Conservation (phyloP, 2,113 vertebrate genomes). For the Dolichallabes microphthalmus region DNA sequence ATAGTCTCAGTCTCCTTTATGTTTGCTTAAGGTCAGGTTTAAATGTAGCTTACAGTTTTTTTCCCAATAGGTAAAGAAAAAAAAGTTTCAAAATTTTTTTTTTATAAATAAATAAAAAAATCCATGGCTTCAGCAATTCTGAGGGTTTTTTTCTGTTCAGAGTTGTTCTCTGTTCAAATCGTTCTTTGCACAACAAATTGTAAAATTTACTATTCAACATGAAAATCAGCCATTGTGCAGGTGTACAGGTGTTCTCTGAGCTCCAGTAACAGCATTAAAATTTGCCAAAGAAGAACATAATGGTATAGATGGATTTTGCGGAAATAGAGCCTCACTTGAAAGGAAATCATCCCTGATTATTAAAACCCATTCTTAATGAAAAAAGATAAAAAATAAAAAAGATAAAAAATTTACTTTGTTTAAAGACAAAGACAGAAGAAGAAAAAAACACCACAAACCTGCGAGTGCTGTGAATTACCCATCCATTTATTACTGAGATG, state of each 20-base stretch:
- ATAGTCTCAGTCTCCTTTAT: neutral
- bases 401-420: neutral
- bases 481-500: neutral
- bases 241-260: neutral
- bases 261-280: neutral
- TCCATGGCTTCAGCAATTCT: neutral
- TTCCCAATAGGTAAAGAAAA: neutral
- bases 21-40: neutral
- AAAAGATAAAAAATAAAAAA: neutral
- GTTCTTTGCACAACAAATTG: neutral
- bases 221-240: neutral
- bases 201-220: neutral
- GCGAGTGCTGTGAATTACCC: neutral
- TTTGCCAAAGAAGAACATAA: neutral
- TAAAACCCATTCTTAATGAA: neutral
- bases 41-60: neutral
- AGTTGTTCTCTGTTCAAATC: neutral
- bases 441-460: neutral
- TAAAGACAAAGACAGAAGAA: neutral
- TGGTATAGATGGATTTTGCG: neutral
- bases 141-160: neutral
- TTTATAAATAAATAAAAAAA: neutral
- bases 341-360: neutral
- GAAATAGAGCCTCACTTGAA: neutral
- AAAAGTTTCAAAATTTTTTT: too few relatives aligned